Evolutionary conservation across 2,888 invertebrate genomes (phyloP).

Genomic region (Tachina lurida): DNA sequence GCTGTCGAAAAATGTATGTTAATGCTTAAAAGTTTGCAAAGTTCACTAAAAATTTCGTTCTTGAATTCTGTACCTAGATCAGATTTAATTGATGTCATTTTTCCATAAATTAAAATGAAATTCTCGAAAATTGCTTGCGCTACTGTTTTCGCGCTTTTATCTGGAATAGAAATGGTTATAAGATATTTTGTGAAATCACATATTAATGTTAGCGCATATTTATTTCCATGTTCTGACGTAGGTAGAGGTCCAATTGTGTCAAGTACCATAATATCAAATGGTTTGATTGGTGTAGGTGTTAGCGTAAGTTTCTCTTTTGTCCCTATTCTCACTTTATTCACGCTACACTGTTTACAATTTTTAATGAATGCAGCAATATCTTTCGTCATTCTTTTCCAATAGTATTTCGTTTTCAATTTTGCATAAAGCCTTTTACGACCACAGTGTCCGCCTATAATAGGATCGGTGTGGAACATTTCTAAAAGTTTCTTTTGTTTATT

Average conservation of each 20-base stretch:
- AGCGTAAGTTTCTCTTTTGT: conserved; percentile 37
- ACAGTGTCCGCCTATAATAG: conserved; percentile 10
- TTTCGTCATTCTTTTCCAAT: no score
- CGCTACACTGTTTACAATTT: conserved; percentile 30
- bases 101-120: no score
- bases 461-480: conserved; percentile 1
- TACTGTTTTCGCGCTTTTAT: not conserved
- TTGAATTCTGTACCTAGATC: no score
- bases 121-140: not conserved
- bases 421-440: not conserved
- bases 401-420: no score
- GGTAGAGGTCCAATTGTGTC: conserved; percentile 70
- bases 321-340: not conserved
- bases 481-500: not conserved
- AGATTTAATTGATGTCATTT: no score
- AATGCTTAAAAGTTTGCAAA: not conserved
- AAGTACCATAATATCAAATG: conserved; percentile 64
- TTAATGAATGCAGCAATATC: no score
- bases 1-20: conserved; percentile 50
- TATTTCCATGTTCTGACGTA: conserved; percentile 56
- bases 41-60: not conserved
- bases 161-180: not conserved
- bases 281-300: no score
- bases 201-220: no score
- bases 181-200: not conserved